Base-by-base conservation (phyloP, 2,888 invertebrate genomes). In the Linnaemya vulpina region DNA sequence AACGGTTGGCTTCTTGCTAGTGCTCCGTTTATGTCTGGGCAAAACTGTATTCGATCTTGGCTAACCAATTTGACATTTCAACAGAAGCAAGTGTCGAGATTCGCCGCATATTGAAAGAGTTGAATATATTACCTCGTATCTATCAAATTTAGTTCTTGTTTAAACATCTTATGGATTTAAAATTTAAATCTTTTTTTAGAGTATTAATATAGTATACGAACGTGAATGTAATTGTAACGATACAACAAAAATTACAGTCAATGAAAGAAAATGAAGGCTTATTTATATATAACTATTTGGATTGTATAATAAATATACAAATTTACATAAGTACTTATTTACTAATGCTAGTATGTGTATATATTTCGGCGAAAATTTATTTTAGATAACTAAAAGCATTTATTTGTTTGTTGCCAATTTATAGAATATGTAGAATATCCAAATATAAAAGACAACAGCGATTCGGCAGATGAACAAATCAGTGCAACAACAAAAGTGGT, bases 281-380 rank as follows among this genome's bases (percentile, higher is more conserved):
- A 7, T 15, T 3, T 30, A 30, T 30, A 15, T 55, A 30, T 25
- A 55, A 30, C 15, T 25, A 55, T 30, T 55, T 55, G 25, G 25
- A 53, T 77, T 78, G 67, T 73, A 79, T 79, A 75, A 75, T 70
- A 79, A 62, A 73, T 68, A 62, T 38, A 43, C 43, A 22, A 38
- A 38, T 10, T 3, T 65, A 46, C 53, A 17, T 65, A 30, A 13
- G 30, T 30, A 9, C 35, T 3, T 49, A 30, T 15, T 20, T 3
- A 10, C 38, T 10, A 3, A 46, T 40, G 3, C 40, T 11, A 9
- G 51, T 58, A 60, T 35, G 9, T 13, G 4, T 5, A 7, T 3
- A 20, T 17, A 67, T 68, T 70, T 63, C 63, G 74, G 74, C 60
- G 63, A 77, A 74, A 73, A 74, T 58, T 43, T 62, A 43, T 68